Conservation (phyloP, 2,113 vertebrate species). For the Chaetorhynchus papuensis region DNA sequence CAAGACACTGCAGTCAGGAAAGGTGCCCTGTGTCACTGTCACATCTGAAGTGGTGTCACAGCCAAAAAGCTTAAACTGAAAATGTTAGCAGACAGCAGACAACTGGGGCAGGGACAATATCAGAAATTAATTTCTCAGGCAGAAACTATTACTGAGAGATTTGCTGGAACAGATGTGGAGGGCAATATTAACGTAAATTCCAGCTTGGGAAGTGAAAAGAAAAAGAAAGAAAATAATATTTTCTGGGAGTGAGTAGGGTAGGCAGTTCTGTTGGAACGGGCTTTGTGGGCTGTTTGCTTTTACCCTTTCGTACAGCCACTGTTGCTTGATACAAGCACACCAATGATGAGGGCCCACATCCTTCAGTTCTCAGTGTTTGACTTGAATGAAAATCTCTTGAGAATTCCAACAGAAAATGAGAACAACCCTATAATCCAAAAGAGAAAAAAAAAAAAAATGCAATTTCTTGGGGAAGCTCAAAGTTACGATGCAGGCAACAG, state of each 20-base stretch:
- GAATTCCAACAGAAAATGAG: not conserved
- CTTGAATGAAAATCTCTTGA: not conserved
- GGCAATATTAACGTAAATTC: not conserved
- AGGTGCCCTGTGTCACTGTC: not conserved
- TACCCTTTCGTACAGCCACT: not conserved
- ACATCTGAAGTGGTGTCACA: rapidly evolving
- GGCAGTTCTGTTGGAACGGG: not conserved
- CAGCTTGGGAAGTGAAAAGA: not conserved
- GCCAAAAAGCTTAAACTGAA: not conserved
- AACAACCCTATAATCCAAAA: not conserved
- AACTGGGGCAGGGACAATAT: not conserved
- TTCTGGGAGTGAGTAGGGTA: not conserved
- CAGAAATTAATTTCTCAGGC: not conserved
- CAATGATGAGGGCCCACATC: not conserved
- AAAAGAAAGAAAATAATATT: not conserved
- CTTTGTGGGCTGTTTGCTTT: not conserved
- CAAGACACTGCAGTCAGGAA: not conserved
- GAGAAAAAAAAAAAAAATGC: not conserved
- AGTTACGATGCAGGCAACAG: not conserved
- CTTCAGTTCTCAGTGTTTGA: not conserved
- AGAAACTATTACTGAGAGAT: not conserved
- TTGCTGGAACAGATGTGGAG: not conserved
- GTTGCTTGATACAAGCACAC: not conserved
- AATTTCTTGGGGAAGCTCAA: not conserved
- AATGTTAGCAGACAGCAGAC: not conserved